A percentile compares a stretch with the other conserved stretches of the same genome.
Evolutionary conservation across 2,888 invertebrate species (phyloP).

Genomic region (Athrips mouffetella): DNA sequence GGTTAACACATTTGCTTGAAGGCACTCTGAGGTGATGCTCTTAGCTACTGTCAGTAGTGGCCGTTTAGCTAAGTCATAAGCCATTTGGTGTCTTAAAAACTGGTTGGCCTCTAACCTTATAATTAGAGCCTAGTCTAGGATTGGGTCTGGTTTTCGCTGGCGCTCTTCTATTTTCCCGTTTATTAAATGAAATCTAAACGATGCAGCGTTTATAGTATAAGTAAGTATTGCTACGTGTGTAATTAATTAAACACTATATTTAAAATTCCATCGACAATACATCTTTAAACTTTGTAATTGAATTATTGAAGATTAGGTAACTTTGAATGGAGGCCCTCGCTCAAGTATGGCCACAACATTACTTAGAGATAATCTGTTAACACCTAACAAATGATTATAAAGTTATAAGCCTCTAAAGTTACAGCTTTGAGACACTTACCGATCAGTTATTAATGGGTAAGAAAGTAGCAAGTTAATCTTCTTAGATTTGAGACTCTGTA

Average conservation of each 20-base stretch:
- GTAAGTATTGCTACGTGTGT: background rate
- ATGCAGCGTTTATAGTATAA: background rate
- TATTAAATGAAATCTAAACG: background rate
- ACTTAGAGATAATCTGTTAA: constrained; percentile 30
- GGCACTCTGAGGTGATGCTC: too few relatives aligned
- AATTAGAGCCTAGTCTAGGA: too few relatives aligned
- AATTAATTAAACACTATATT: constrained; percentile 1
- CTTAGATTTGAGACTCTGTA: constrained; percentile 6
- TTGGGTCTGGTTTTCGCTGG: too few relatives aligned
- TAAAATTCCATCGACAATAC: background rate
- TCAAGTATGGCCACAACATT: constrained; percentile 21
- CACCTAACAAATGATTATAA: constrained; percentile 50
- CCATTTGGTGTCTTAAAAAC: too few relatives aligned
- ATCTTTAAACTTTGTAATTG: constrained; percentile 1
- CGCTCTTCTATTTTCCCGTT: too few relatives aligned
- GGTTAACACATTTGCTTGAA: too few relatives aligned
- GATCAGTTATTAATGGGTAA: constrained; percentile 28
- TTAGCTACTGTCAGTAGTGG: too few relatives aligned
- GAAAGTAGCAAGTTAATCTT: constrained; percentile 10
- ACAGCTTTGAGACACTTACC: constrained; percentile 29
- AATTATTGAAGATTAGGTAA: constrained; percentile 12
- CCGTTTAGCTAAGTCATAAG: too few relatives aligned
- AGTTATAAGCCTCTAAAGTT: constrained; percentile 36
- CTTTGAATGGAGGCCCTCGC: constrained; percentile 10
- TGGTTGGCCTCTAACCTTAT: too few relatives aligned